A percentile compares a stretch with the other conserved stretches of the same genome.
These are phyloP conservation scores for Ifrita kowaldi DNA, from an alignment of 2,113 vertebrate genomes.

Conservation along the genomic window DNA sequence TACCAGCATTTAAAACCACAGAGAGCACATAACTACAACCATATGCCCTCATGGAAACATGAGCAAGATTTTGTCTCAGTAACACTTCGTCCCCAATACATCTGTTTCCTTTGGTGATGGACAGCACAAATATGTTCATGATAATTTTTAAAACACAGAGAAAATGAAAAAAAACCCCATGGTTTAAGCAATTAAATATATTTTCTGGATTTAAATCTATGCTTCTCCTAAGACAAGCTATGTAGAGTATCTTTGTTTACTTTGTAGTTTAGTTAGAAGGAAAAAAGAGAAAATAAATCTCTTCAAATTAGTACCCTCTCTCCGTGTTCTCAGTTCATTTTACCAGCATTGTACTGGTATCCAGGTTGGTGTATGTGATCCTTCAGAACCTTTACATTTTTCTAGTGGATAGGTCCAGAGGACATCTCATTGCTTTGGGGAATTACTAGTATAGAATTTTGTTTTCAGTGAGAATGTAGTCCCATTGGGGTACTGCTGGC, in stretches of 20 bases:
- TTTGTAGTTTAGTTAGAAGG: neutral
- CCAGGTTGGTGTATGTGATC: neutral
- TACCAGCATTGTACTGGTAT: neutral
- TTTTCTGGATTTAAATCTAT: neutral
- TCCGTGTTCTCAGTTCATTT: neutral
- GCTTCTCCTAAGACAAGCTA: neutral
- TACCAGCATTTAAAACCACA: neutral
- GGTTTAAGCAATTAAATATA: neutral
- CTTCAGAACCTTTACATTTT: neutral
- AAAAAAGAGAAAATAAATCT: neutral
- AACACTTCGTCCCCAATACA: neutral
- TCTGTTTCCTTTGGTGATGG: neutral
- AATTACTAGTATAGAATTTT: neutral
- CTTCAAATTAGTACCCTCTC: neutral
- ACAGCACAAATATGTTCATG: neutral
- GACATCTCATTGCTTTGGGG: neutral
- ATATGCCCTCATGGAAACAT: neutral
- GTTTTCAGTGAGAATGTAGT: neutral
- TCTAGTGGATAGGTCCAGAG: neutral
- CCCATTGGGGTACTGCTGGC: neutral
- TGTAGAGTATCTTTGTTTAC: neutral
- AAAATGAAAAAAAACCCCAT: fast-evolving
- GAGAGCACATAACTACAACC: neutral
- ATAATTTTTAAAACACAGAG: neutral
- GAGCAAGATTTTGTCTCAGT: neutral